These are phyloP conservation scores for Forbesichthys papilliferus DNA, from an alignment of 2,113 vertebrate species.

Conservation along the genomic window DNA sequence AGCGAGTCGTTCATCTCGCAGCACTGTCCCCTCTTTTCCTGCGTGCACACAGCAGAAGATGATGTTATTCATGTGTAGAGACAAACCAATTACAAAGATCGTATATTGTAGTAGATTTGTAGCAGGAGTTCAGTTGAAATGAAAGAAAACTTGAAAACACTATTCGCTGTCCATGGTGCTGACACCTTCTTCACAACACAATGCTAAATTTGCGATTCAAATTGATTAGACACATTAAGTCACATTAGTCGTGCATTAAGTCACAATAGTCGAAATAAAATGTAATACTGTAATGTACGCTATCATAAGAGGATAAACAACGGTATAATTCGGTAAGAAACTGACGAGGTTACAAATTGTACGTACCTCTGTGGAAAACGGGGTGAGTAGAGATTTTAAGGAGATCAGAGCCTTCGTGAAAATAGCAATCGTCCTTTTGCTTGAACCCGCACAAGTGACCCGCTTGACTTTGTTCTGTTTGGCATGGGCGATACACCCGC, in stretches of 20 bases:
- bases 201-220: background rate
- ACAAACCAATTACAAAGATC: no score
- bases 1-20: constrained; percentile 83
- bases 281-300: no score
- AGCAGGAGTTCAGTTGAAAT: background rate
- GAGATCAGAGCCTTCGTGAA: constrained; percentile 9
- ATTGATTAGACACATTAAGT: background rate
- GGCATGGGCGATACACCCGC: constrained; percentile 56
- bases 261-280: no score
- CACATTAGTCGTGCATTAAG: no score
- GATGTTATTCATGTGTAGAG: background rate
- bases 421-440: background rate
- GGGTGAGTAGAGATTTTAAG: constrained; percentile 24
- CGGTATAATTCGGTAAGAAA: background rate
- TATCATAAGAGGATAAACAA: no score
- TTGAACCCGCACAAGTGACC: constrained; percentile 48
- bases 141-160: background rate
- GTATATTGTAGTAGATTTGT: background rate
- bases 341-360: background rate
- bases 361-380: constrained; percentile 49
- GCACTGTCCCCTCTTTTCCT: constrained; percentile 46
- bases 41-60: constrained; percentile 1
- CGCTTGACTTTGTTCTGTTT: constrained; percentile 49
- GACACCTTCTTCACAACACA: constrained; percentile 36
- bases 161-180: constrained; percentile 70